Evolutionary conservation across 2,888 invertebrate genomes (phyloP), one percentile per base, ranked within the genome.

Genomic region (Galerucella calmariensis): DNA sequence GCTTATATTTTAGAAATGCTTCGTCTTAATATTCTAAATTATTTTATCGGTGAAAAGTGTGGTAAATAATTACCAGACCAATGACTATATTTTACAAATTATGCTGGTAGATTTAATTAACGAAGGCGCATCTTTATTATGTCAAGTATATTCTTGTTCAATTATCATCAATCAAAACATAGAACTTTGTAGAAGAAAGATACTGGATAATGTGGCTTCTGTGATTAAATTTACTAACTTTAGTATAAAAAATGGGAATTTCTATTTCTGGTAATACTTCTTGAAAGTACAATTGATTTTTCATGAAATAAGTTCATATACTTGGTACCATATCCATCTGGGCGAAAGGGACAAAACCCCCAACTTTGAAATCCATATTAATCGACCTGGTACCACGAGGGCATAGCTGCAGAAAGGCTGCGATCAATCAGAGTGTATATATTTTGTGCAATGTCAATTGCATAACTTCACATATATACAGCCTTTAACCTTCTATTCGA

Each of bases 51-150:
- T 63, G 6, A 41, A 27, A 61, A 61, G 35, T 35, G 63, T 41
- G 16, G 63, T 63, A 11, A 35, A 41, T 53, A 53, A 53, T 53
- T 41, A 63, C 63, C 46, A 65, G 24, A 65, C 63, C 46, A 65
- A 46, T 65, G 63, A 65, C n/a, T 56, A 56, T 10, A 20, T 16
- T 53, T 53, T 53, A 6, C 16, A 53, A 16, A 9, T 56, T 56
- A 14, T 9, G 20, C 56, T 56, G 56, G 56, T 56, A 56, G 56
- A 10, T 56, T 20, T 20, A 56, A 2, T 20, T 16, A 56, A 2
- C 0, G 10, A 56, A 16, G 16, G 2, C 56, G 10, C 35, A 35
- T 8, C 35, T 8, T 35, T 8, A 35, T 35, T 8, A 35, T 35
- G 35, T 35, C 35, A 6, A 35, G 6, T 35, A 35, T 35, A 35